Percentiles rank a stretch among this genome's conserved stretches.
These are phyloP conservation scores for Monodelphis domestica DNA, from an alignment of 2,797 vertebrate genomes.

Conservation along the genomic window DNA sequence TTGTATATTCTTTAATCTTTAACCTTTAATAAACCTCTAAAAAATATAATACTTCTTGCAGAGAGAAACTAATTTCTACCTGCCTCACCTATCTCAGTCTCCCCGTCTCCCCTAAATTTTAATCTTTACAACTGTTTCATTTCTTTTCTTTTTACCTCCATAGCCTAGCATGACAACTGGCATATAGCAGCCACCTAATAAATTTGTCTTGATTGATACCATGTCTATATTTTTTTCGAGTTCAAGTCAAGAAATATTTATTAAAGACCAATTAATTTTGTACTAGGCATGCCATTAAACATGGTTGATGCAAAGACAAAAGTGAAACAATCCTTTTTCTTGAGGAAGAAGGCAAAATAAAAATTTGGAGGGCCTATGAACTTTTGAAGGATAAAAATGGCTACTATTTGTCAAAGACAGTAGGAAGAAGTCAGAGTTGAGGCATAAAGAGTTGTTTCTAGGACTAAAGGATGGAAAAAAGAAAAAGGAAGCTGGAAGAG, in stretches of 20 bases:
- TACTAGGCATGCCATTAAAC: background rate
- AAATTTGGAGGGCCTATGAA: too few species aligned
- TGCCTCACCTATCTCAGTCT: too few species aligned
- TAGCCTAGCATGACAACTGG: background rate
- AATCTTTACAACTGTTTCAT: too few species aligned
- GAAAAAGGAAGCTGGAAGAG: background rate
- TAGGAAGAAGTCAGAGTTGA: background rate
- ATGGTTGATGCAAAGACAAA: background rate
- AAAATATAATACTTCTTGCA: too few species aligned
- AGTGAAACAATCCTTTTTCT: background rate
- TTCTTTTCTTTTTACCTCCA: background rate
- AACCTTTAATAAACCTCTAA: too few species aligned
- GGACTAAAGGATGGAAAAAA: background rate
- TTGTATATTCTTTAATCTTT: too few species aligned
- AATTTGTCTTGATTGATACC: background rate
- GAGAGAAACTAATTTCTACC: too few species aligned
- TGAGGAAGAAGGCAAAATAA: background rate
- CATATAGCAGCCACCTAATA: too few species aligned
- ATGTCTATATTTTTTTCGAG: background rate
- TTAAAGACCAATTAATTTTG: background rate
- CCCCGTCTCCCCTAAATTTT: too few species aligned
- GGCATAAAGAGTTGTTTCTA: background rate
- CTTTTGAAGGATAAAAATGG: too few species aligned
- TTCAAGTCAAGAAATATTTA: background rate
- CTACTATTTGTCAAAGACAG: background rate